Evolutionary conservation across 2,888 invertebrate species (phyloP).

Genomic region (Electrophaes corylata): DNA sequence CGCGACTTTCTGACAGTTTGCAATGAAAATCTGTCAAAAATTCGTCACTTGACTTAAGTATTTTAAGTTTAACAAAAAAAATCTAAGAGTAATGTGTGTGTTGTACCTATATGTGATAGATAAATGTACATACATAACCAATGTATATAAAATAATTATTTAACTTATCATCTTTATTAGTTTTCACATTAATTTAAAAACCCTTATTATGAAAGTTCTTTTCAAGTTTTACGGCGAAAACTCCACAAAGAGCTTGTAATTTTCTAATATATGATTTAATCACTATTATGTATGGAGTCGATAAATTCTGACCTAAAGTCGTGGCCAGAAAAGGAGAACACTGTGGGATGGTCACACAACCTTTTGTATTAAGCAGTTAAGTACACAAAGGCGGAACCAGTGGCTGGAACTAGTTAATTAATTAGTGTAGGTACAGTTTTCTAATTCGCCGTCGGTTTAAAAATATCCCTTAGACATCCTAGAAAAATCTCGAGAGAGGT

Average conservation of each 20-base stretch:
- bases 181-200: conserved; percentile 3
- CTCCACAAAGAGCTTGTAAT: conserved; percentile 18
- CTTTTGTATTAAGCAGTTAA: conserved; percentile 26
- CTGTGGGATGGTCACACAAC: conserved; percentile 20
- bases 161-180: neutral
- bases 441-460: too few species aligned
- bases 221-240: conserved; percentile 1
- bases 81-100: too few species aligned
- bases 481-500: too few species aligned
- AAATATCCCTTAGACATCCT: too few species aligned
- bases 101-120: too few species aligned
- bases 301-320: conserved; percentile 20
- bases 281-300: conserved; percentile 7
- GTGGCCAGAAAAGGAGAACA: conserved; percentile 13
- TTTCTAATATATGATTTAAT: conserved; percentile 18
- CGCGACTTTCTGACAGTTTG: too few species aligned
- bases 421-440: too few species aligned
- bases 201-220: conserved; percentile 10
- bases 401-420: too few species aligned
- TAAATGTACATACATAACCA: too few species aligned
- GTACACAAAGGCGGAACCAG: conserved; percentile 36
- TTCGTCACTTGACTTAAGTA: too few species aligned
- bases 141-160: neutral
- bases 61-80: too few species aligned
- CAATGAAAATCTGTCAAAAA: too few species aligned